Evolutionary conservation across 2,797 vertebrate species (phyloP).

Genomic region (Scleropages formosus): DNA sequence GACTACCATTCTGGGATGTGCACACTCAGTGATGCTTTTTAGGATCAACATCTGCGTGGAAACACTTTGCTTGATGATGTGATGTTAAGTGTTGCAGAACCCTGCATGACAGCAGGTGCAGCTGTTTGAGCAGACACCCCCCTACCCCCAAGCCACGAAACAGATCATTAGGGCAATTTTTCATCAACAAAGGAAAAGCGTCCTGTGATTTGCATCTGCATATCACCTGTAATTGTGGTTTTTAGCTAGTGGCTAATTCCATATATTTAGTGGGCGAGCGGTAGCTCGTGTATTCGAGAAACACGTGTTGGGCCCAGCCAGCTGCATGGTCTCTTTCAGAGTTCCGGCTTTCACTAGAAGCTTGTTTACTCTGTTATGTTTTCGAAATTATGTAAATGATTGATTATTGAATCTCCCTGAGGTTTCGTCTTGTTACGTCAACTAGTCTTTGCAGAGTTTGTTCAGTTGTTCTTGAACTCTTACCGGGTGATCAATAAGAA

Average conservation of each 20-base stretch:
- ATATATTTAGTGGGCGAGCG: constrained; percentile 96
- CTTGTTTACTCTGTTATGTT: constrained; percentile 82
- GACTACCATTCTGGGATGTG: constrained; percentile 96
- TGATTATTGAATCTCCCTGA: constrained; percentile 68
- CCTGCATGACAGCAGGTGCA: constrained; percentile 95
- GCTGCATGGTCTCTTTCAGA: constrained; percentile 94
- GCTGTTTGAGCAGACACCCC: constrained; percentile 85
- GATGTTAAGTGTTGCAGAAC: constrained; percentile 99
- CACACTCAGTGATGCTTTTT: constrained; percentile 92
- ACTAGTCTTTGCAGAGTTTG: constrained; percentile 44
- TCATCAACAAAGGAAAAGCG: constrained; percentile 84
- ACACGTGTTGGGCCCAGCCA: constrained; percentile 88
- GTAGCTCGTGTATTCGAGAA: constrained; percentile 81
- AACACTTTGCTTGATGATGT: constrained; percentile 99
- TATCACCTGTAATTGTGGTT: constrained; percentile 99
- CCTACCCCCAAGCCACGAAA: constrained; percentile 75
- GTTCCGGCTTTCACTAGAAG: constrained; percentile 72
- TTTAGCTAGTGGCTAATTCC: constrained; percentile 98
- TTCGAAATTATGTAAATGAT: constrained; percentile 93
- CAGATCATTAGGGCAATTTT: constrained; percentile 99
- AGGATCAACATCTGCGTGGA: constrained; percentile 99
- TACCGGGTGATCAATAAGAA: constrained; percentile 58
- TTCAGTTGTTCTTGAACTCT: constrained; percentile 33
- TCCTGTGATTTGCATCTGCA: constrained; percentile 99
- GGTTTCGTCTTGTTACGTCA: constrained; percentile 75